Evolutionary conservation across 53 echinoderm and acorn worm species (phyloP).

Genomic region (Luidia sarsii): DNA sequence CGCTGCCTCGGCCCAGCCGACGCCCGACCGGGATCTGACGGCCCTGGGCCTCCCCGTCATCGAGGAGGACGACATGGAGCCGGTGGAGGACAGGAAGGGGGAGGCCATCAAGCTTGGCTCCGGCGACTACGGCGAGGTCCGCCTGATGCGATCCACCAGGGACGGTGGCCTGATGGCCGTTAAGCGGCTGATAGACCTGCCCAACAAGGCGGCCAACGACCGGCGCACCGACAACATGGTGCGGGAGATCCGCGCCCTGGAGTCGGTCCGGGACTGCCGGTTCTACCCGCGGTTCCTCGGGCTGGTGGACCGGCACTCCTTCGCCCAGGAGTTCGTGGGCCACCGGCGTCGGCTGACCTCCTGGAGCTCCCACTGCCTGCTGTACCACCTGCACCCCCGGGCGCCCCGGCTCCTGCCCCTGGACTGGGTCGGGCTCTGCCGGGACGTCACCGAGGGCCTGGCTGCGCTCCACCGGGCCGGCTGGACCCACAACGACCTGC

Average conservation of each 20-base stretch:
- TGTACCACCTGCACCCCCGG: background rate
- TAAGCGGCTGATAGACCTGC: constrained; percentile 13
- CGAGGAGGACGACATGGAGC: constrained; percentile 5
- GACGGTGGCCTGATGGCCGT: constrained; percentile 25
- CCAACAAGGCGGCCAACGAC: background rate
- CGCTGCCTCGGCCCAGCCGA: background rate
- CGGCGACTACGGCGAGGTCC: constrained; percentile 34
- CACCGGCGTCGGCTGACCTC: background rate
- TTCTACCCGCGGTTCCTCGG: constrained; percentile 29
- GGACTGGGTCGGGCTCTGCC: constrained; percentile 34
- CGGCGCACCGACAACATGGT: constrained; percentile 13
- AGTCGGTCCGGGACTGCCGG: constrained; percentile 18
- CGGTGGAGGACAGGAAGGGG: constrained; percentile 1
- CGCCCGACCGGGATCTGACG: background rate
- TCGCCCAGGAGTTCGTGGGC: constrained; percentile 38
- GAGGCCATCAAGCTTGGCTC: constrained; percentile 34
- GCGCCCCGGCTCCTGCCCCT: constrained; percentile 25
- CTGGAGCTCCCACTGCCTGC: constrained; percentile 19
- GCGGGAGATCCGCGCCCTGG: constrained; percentile 27
- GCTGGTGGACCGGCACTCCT: constrained; percentile 20
- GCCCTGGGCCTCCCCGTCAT: constrained; percentile 17
- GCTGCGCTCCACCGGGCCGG: constrained; percentile 1
- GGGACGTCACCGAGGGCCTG: constrained; percentile 39
- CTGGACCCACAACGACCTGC: constrained; percentile 51
- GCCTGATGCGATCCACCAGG: constrained; percentile 6